A percentile compares a stretch with the other conserved stretches of the same genome.
phyloP scores from a whole-genome alignment of 2,797 vertebrate genomes.

The Gephyroberyx darwinii region DNA sequence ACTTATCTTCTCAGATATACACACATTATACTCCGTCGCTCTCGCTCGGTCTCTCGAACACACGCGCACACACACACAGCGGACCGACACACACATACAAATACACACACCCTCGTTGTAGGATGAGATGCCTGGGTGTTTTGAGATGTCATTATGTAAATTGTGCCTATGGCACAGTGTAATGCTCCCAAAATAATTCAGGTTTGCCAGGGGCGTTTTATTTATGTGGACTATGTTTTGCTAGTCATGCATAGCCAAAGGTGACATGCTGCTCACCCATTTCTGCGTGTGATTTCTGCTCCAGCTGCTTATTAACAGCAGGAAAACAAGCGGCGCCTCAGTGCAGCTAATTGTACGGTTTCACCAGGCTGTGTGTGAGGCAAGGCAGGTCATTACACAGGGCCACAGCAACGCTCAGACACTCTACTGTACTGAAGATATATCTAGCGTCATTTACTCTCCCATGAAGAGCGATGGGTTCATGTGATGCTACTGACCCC shows the following conservation, averaged over 20 bases:
- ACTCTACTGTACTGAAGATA: not conserved
- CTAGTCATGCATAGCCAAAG: conserved; percentile 3
- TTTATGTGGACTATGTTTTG: conserved; percentile 6
- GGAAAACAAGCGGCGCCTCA: not conserved
- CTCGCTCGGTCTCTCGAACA: conserved; percentile 7
- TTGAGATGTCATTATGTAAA: conserved; percentile 32
- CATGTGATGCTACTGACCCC: conserved; percentile 38
- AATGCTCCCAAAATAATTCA: conserved; percentile 28
- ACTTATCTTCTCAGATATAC: conserved; percentile 35
- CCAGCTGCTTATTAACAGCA: conserved; percentile 15
- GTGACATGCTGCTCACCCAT: not conserved
- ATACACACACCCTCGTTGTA: conserved; percentile 19
- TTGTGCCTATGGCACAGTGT: conserved; percentile 17
- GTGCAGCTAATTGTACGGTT: conserved; percentile 12
- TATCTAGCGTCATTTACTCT: conserved; percentile 24
- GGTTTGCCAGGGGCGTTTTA: conserved; percentile 9
- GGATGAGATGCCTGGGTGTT: conserved; percentile 25
- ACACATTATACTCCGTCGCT: conserved; percentile 21
- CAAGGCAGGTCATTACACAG: not conserved
- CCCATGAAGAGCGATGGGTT: conserved; percentile 40
- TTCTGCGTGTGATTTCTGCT: conserved; percentile 25
- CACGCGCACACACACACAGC: not conserved
- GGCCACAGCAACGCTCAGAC: not conserved
- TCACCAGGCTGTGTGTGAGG: not conserved
- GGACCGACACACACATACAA: conserved; percentile 8